Conservation (phyloP, 2,113 vertebrate species). For the Pterocles burchelli region DNA sequence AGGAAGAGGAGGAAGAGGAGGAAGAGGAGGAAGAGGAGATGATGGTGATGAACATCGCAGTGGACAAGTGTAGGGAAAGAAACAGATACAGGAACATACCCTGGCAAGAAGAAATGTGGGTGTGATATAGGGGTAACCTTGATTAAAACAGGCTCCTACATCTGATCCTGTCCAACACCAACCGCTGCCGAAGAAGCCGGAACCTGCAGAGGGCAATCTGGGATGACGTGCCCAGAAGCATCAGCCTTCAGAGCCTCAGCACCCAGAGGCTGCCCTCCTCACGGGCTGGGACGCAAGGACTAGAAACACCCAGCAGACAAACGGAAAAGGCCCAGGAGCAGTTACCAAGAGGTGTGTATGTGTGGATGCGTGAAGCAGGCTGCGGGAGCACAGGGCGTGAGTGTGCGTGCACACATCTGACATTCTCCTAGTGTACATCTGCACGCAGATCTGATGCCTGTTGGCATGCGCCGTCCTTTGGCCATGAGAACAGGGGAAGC, state of each 20-base stretch:
- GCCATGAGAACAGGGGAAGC: background rate
- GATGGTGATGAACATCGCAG: conserved; percentile 57
- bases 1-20: background rate
- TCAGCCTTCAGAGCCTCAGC: background rate
- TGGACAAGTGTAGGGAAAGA: conserved; percentile 23
- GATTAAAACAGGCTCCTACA: background rate
- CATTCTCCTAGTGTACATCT: rapidly evolving
- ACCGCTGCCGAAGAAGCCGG: background rate
- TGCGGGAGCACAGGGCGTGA: background rate
- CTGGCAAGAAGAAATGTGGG: background rate
- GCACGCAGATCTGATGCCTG: background rate
- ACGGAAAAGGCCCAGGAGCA: rapidly evolving
- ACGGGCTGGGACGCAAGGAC: rapidly evolving
- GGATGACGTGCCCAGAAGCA: background rate
- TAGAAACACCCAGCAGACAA: background rate
- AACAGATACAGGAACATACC: conserved; percentile 43
- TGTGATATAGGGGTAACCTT: background rate
- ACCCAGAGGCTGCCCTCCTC: background rate
- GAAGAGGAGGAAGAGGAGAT: background rate
- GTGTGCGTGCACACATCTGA: background rate
- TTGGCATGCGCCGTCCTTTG: background rate
- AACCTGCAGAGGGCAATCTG: background rate
- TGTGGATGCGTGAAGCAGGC: background rate
- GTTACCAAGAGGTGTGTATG: background rate
- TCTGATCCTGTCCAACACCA: background rate